Evolutionary conservation across 2,888 invertebrate species (phyloP), one percentile per base, ranked within the genome.

Genomic region (Cristatella mucedo): DNA sequence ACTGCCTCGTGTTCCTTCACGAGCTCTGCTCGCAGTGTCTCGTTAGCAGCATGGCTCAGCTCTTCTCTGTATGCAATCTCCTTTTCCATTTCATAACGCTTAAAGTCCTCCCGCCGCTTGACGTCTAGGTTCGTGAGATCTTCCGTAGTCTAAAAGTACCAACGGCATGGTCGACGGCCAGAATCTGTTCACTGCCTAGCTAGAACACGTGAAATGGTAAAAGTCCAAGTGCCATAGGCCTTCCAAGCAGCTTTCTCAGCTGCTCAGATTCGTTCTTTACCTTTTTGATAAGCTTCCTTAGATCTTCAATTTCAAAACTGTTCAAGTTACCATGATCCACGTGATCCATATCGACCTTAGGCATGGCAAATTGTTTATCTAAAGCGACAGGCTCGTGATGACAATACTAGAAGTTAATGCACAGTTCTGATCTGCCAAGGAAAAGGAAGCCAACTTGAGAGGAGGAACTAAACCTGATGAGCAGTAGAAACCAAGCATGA

Each of bases 31-130:
- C 76, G 52, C 21, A 48, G 51, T 21, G 61, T 49, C 2, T 75
- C 72, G 22, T 82, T 82, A 48, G 76, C 76, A 68, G 89, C 70
- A 51, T 73, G 69, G 53, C 82, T 78, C 46, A 87, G 61, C 54
- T 81, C 77, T 50, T 81, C 76, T 51, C 80, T 75, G 48, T 80
- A 77, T 45, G 85, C 79, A 56, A 77, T 84, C 60, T 95, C 84
- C 59, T 93, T 95, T 61, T 89, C 77, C 81, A 97, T 77, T 71
- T 97, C 95, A 63, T 97, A 95, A 53, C 80, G 74, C 68, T 89
- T 87, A 61, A 95, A 97, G 50, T 93, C 80, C 46, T 81, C 76
- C 44, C 76, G 74, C 40, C 95, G 72, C 57, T 77, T 74, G 46
- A 73, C 75, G 63, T 97, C 95, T 3, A 83, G 77, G 52, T 76